Conservation (phyloP, 2,113 vertebrate genomes). For the Indri indri region DNA sequence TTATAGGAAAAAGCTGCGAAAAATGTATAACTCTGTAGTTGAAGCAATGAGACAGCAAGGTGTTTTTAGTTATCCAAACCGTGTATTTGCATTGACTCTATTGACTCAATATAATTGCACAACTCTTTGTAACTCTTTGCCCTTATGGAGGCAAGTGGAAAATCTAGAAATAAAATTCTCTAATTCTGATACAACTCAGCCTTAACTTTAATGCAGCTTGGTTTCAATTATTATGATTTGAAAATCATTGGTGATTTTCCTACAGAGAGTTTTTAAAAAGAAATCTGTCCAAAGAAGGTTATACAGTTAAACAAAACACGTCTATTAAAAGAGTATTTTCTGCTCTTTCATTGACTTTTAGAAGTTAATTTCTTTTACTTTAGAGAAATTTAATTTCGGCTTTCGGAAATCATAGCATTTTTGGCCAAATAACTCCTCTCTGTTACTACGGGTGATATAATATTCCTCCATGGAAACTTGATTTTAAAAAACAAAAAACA, state of each 20-base stretch:
- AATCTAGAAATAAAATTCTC: constrained; percentile 14
- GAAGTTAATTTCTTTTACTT: constrained; percentile 27
- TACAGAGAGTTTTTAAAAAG: background rate
- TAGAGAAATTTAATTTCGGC: background rate
- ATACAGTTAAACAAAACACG: background rate
- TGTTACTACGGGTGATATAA: background rate
- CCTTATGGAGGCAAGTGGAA: background rate
- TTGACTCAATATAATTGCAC: background rate
- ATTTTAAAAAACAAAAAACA: background rate
- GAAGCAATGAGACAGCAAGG: background rate
- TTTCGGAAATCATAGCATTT: background rate
- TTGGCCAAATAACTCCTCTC: background rate
- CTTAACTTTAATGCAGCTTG: background rate
- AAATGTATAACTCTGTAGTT: background rate
- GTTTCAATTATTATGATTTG: background rate
- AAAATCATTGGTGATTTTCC: constrained; percentile 43
- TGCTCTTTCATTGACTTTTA: constrained; percentile 18
- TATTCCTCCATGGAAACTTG: background rate
- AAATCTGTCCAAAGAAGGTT: background rate
- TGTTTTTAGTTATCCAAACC: constrained; percentile 19
- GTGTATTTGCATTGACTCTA: constrained; percentile 24
- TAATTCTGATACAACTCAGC: background rate
- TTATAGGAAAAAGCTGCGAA: background rate
- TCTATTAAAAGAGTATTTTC: background rate
- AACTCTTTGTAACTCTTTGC: background rate